Evolutionary conservation across 2,113 vertebrate species (phyloP), one percentile per base, ranked within the genome.

Genomic region (Sylvietta virens): DNA sequence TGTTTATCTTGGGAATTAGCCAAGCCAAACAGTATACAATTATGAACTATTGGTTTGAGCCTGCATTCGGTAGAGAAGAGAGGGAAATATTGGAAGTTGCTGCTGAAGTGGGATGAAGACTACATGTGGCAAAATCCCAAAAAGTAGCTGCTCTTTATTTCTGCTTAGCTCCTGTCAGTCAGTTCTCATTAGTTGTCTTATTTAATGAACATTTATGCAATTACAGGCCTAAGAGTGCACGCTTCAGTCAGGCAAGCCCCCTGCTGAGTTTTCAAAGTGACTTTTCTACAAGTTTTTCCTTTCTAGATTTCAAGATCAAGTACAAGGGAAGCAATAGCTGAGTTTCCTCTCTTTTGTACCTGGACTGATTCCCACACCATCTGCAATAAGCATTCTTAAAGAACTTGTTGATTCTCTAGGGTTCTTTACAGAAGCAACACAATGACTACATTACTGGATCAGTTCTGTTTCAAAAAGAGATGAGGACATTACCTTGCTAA

Each of bases 181-280:
- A 48, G 44, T 50, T 72, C 44, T 45, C 47, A 76, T 61, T 86
- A 61, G 33, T 6, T 56, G 58, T 60, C 44, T 78, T 69, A 54
- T 76, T 78, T 78, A 88, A 94, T 81, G 90, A 94, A 81, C 48
- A 69, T 78, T 91, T 78, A 37, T 48, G 51, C 37, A 95, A 87
- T 79, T 71, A 84, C 18, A 20, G 45, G n/a, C 45, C 56, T 92
- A 77, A 90, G 37, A 54, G 7, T n/a, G 42, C 33, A 86, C 17
- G 24, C 37, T 51, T 78, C 40, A 87, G 50, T 71, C 42, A 85
- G 40, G 22, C n/a, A 88, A 94, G 39, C 6, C 24, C 48, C 45
- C 70, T 82, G 28, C 22, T 93, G 73, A 62, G 21, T 40, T 76
- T 71, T 86, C 50, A 66, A 73, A 88, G 61, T 69, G 16, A 93